Conservation (phyloP, 2,888 invertebrate species). For the Scrobipalpa atriplicella region DNA sequence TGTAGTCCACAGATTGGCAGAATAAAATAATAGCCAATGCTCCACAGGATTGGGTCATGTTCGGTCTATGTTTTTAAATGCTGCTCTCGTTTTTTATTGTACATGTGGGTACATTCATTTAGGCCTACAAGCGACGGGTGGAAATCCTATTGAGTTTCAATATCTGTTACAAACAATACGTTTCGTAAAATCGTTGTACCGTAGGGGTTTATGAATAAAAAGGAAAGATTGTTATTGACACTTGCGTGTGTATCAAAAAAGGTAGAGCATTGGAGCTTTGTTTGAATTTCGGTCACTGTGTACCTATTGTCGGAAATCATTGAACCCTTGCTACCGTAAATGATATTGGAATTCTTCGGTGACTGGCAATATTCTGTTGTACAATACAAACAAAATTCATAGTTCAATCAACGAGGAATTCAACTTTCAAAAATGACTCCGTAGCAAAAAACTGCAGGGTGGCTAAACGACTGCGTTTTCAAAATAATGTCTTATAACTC, state of each 20-base stretch:
- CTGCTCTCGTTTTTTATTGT: not conserved
- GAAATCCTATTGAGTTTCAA: conserved; percentile 7
- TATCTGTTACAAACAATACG: conserved; percentile 1
- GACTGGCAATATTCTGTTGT: not conserved
- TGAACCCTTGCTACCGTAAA: too few relatives aligned
- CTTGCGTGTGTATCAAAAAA: not conserved
- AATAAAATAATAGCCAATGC: not conserved
- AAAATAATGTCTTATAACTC: too few relatives aligned
- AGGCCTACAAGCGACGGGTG: conserved; percentile 1
- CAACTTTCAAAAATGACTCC: too few relatives aligned
- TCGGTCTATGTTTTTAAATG: not conserved
- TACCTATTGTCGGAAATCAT: not conserved
- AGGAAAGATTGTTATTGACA: not conserved
- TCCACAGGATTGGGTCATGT: not conserved
- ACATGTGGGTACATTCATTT: conserved; percentile 15
- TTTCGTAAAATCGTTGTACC: not conserved
- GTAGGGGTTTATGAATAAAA: not conserved
- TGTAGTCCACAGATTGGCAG: not conserved
- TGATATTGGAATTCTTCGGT: not conserved
- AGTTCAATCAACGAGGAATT: too few relatives aligned
- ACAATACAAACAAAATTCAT: not conserved
- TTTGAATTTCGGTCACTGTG: not conserved
- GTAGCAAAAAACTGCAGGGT: too few relatives aligned
- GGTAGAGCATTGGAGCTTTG: not conserved
- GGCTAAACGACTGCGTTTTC: too few relatives aligned